A percentile compares a stretch with the other conserved stretches of the same genome.
Conservation (phyloP, 2,113 vertebrate species). For the Bubo blakistoni region DNA sequence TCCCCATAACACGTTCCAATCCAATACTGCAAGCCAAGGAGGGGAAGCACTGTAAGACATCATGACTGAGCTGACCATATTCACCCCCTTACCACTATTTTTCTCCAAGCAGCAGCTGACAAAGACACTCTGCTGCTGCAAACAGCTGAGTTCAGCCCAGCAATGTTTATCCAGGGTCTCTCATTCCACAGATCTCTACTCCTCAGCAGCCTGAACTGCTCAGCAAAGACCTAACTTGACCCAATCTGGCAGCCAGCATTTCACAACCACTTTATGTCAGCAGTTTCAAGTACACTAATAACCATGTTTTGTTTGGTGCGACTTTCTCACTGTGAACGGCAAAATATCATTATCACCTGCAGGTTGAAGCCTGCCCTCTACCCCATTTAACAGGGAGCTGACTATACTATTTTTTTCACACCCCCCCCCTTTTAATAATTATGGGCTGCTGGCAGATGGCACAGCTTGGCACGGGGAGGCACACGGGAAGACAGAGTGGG, state of each 20-base stretch:
- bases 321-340: constrained; percentile 45
- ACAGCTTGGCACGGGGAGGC: not conserved
- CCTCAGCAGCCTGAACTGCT: constrained; percentile 18
- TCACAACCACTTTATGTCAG: constrained; percentile 59
- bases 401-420: not conserved
- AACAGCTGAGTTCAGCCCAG: not conserved
- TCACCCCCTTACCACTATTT: not conserved
- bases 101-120: not conserved
- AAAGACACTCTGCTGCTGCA: not conserved
- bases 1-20: not conserved
- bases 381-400: constrained; percentile 19
- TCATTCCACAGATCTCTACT: not conserved
- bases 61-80: not conserved
- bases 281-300: constrained; percentile 56
- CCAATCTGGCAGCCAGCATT: constrained; percentile 55
- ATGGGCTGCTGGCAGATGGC: constrained; percentile 44
- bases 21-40: rapidly evolving
- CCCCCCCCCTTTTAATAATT: not conserved
- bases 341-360: constrained; percentile 64
- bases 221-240: constrained; percentile 61
- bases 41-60: not conserved
- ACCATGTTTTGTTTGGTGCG: constrained; percentile 36
- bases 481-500: not conserved
- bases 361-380: constrained; percentile 62
- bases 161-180: constrained; percentile 15